Percentiles rank a stretch among this genome's conserved stretches.
Evolutionary conservation across 2,888 invertebrate genomes (phyloP).

Genomic region (Orthosia incerta): DNA sequence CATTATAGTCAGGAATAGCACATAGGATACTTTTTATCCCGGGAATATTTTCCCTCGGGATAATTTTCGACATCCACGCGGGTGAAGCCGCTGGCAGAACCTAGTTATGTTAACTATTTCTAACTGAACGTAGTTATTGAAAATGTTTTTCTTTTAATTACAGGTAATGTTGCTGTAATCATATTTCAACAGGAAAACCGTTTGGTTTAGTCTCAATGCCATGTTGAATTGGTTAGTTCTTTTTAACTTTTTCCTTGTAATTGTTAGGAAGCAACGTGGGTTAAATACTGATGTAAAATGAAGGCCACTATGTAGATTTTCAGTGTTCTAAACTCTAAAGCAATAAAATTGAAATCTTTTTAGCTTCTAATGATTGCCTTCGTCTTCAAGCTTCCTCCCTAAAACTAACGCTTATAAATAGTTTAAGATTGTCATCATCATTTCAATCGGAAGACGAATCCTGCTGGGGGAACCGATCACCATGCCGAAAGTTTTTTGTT

Average conservation of each 20-base stretch:
- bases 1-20: no score
- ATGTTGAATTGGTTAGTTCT: conserved; percentile 7
- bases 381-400: neutral
- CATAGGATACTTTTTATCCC: no score
- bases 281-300: conserved; percentile 1
- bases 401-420: no score
- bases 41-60: no score
- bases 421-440: no score
- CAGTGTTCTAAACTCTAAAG: neutral
- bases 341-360: neutral
- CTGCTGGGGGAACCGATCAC: no score
- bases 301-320: neutral
- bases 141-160: neutral
- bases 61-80: no score
- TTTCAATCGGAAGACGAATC: no score
- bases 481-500: no score
- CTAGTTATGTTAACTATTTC: no score
- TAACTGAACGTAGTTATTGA: neutral
- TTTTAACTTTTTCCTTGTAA: conserved; percentile 22
- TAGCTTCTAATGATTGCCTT: neutral
- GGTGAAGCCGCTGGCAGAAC: no score
- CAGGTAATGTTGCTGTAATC: neutral
- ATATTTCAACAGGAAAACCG: conserved; percentile 26
- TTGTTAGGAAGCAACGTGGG: conserved; percentile 1
- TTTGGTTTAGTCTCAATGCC: conserved; percentile 21